Evolutionary conservation across 2,113 vertebrate genomes (phyloP), one percentile per base, ranked within the genome.

Genomic region (Mus musculus): DNA sequence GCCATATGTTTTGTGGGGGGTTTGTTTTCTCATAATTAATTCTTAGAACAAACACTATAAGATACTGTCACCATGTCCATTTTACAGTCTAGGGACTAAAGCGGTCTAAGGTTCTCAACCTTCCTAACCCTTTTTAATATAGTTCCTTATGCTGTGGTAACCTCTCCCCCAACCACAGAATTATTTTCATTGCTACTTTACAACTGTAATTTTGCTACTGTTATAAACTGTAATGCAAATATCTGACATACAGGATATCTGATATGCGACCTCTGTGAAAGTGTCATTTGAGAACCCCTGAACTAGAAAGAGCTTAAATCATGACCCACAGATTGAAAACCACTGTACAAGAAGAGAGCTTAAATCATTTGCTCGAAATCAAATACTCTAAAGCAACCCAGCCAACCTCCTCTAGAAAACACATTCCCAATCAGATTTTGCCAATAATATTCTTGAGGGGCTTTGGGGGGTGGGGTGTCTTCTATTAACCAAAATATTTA

Each of bases 371-470:
- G 49, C 16, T 75, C 80, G 11, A 96, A 94, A 86, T 95, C 81
- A 90, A 59, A 80, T 61, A 28, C 77, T 85, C 54, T 88, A 89
- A 82, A 82, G 30, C 75, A 61, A 94, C 59, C 30, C 61, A 93
- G 46, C 93, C 39, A 33, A 84, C 30, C 28, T 77, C 89, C 28
- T 69, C 63, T 94, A 95, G 59, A 94, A 93, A 94, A 7, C 11
- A 94, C 7, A 12, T 52, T 95, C 86, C 88, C 69, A 94, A 76
- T 42, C 36, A 91, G 52, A 96, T 90, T 97, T 95, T 89, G 61
- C 42, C 89, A 90, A 94, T 71, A 92, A 92, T 75, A 78, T 46
- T 72, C 72, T 54, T 73, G 46, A 65, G 82, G 30, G 26, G 4
- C 10, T 13, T 39, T 72, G 14, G 8, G 8, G 0, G 0, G 26